A percentile compares a stretch with the other conserved stretches of the same genome.
Evolutionary conservation across 2,888 invertebrate genomes (phyloP).

Genomic region (Girardia tigrina): DNA sequence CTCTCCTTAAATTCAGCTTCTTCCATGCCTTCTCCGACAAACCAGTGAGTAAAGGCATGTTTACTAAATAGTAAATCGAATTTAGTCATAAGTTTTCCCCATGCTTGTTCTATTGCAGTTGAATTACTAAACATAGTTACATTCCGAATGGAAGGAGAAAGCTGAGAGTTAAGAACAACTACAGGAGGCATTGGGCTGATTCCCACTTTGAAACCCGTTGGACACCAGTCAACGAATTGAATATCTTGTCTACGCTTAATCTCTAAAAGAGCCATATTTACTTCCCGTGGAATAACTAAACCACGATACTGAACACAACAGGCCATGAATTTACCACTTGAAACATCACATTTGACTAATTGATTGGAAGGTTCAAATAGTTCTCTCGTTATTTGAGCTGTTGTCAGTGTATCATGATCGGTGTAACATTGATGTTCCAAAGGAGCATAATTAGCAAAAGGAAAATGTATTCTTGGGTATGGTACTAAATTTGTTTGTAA

Average conservation of each 20-base stretch:
- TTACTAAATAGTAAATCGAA: conserved; percentile 43
- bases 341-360: conserved; percentile 40
- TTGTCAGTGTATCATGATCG: conserved; percentile 43
- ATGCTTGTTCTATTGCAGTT: conserved; percentile 52
- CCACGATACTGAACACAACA: conserved; percentile 39
- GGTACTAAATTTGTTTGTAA: conserved; percentile 50
- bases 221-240: conserved; percentile 68
- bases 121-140: conserved; percentile 52
- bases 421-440: conserved; percentile 43
- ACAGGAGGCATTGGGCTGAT: conserved; percentile 53
- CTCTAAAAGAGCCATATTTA: conserved; percentile 53
- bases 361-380: conserved; percentile 44
- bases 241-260: conserved; percentile 76
- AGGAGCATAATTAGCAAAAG: conserved; percentile 61
- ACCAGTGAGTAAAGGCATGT: conserved; percentile 48
- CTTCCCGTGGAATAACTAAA: conserved; percentile 41
- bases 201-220: conserved; percentile 62
- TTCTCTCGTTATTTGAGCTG: conserved; percentile 43
- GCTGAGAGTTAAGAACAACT: conserved; percentile 59
- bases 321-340: conserved; percentile 40
- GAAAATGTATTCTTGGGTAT: conserved; percentile 65
- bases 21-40: conserved; percentile 53
- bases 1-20: conserved; percentile 74
- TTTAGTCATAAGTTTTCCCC: conserved; percentile 47
- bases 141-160: conserved; percentile 54